Percentiles rank a stretch among this genome's conserved stretches.
These are phyloP conservation scores for Motacilla tschutschensis DNA, from an alignment of 2,113 vertebrate species.

Conservation along the genomic window DNA sequence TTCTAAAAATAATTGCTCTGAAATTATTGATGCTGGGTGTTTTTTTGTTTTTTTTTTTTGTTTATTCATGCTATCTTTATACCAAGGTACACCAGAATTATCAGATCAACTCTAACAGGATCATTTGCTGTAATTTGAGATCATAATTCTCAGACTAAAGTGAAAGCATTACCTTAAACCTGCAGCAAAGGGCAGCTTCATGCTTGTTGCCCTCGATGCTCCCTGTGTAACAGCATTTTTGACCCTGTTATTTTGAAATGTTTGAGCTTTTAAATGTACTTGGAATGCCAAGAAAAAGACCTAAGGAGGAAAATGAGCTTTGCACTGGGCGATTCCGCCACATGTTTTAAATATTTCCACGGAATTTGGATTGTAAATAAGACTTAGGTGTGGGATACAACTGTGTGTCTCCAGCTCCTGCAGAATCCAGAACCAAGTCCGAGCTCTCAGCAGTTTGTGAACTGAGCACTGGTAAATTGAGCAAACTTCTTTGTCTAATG, in stretches of 20 bases:
- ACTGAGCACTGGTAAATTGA: neutral
- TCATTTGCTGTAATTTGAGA: neutral
- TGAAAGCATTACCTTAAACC: neutral
- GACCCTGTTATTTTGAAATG: neutral
- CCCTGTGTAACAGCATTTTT: neutral
- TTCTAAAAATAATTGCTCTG: slow-evolving; percentile 1
- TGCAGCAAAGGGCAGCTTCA: neutral
- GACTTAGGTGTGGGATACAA: neutral
- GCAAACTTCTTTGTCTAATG: neutral
- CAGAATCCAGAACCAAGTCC: neutral
- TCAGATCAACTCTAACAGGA: neutral
- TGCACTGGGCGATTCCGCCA: neutral
- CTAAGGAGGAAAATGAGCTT: neutral
- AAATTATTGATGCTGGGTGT: neutral
- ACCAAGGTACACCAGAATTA: neutral
- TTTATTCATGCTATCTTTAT: neutral
- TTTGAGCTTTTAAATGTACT: neutral
- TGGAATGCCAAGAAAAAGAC: neutral
- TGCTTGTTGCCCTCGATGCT: neutral
- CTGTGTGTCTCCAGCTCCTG: neutral
- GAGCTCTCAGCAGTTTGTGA: neutral
- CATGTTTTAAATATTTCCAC: neutral
- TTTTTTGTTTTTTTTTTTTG: neutral
- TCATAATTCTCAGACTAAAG: neutral
- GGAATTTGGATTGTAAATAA: slow-evolving; percentile 21